These are phyloP conservation scores for Pedionomus torquatus DNA, from an alignment of 2,113 vertebrate species.

Conservation along the genomic window DNA sequence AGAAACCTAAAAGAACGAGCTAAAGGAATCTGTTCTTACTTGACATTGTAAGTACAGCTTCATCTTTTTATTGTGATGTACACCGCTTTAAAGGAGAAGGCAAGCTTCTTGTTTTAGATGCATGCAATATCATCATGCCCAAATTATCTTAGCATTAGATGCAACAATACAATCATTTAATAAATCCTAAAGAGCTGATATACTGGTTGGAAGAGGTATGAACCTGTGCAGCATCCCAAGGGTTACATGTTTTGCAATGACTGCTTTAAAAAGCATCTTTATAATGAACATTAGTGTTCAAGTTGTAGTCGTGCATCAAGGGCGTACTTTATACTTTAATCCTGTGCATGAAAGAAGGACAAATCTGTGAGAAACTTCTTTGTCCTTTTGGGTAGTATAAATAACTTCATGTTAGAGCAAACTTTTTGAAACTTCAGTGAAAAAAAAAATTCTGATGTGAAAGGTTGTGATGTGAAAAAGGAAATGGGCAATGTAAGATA, in stretches of 20 bases:
- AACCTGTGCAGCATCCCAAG: not conserved
- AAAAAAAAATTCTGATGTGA: not conserved
- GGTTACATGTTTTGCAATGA: not conserved
- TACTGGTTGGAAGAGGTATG: not conserved
- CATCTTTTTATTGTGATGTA: not conserved
- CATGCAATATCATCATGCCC: not conserved
- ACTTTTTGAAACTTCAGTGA: not conserved
- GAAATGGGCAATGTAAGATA: not conserved
- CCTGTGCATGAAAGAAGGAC: not conserved
- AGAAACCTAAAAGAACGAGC: conserved; percentile 84
- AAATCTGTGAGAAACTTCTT: not conserved
- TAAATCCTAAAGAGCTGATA: not conserved
- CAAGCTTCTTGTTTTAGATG: not conserved
- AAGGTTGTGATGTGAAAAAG: not conserved
- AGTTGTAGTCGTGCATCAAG: not conserved
- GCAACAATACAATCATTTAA: not conserved
- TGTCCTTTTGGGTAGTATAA: not conserved
- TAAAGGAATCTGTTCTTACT: conserved; percentile 85
- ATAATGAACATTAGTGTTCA: not conserved
- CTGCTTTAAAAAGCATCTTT: not conserved
- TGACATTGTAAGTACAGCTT: conserved; percentile 83
- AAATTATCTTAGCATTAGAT: not conserved
- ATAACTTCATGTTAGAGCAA: not conserved
- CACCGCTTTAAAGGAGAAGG: not conserved
- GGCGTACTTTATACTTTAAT: not conserved